Base-by-base conservation (phyloP, 2,888 invertebrate genomes). In the Acrobasis suavella region DNA sequence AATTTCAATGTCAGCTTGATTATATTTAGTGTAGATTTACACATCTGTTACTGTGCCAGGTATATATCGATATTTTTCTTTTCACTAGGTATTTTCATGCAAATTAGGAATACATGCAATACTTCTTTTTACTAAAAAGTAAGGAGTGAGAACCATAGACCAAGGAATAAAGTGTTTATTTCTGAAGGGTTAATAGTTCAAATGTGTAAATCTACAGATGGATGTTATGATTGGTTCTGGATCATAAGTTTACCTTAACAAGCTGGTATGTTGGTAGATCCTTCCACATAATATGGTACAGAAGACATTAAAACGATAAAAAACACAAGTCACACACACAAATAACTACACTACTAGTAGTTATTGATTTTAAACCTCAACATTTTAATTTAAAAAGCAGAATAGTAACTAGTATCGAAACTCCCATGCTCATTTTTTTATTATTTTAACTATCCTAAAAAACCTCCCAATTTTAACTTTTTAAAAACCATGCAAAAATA, bases 221-320 rank as follows among this genome's bases (percentile, higher is more conserved):
- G 77, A 86, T 90, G 89, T 89, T 80, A 79, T 73, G 81, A 83
- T 79, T 81, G 72, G 72, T 78, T 80, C 71, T 83, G 85, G 85
- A 88, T 85, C 84, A 69, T 82, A 73, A 75, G 77, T 79, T 93
- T 93, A 93, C 94, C 94, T 94, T 94, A 90, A 94, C 91, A 91
- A 94, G 94, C 93, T 93, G 94, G 92, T 94, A 94, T 90, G 93
- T 93, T 89, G 94, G 94, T 92, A 94, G 93, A 90, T 94, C 94
- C 94, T 94, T 93, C 91, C 93, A 90, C 88, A 90, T 86, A 82
- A 84, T 85, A 90, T 81, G 89, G 89, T 88, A 87, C 80, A 92
- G 90, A 86, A 87, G 90, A 91, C 89, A 89, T 90, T 91, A 90
- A 91, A 84, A 88, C 81, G 84, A 87, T 83, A 89, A 91, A 91